Evolutionary conservation across 2,888 invertebrate genomes (phyloP).

Genomic region (Dromius quadrimaculatus): DNA sequence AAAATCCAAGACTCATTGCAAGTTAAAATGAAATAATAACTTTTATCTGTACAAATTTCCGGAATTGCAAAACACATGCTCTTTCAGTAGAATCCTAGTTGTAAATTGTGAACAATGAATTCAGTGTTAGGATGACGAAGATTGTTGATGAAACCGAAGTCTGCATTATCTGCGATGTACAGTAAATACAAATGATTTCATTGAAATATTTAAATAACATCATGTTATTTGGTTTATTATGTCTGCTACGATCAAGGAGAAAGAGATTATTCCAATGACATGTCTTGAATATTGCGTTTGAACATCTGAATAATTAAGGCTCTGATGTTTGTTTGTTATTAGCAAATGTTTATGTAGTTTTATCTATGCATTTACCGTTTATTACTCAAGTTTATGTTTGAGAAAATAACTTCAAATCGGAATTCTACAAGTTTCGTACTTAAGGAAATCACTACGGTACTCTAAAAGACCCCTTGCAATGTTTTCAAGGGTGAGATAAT

Average conservation of each 20-base stretch:
- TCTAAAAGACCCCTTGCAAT: no score
- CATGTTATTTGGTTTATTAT: slow-evolving; percentile 32
- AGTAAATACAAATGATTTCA: slow-evolving; percentile 31
- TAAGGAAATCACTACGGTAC: no score
- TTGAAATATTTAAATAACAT: slow-evolving; percentile 20
- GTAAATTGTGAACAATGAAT: slow-evolving; percentile 2
- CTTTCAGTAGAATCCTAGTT: not conserved
- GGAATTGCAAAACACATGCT: slow-evolving; percentile 17
- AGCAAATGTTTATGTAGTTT: not conserved
- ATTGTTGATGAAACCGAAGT: not conserved
- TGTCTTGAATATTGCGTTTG: slow-evolving; percentile 1
- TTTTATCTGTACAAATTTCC: slow-evolving; percentile 9
- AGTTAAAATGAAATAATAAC: slow-evolving; percentile 29
- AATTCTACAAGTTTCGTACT: no score
- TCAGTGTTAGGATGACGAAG: slow-evolving; percentile 2
- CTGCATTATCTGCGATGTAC: not conserved
- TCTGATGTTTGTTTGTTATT: slow-evolving; percentile 23
- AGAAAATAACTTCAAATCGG: no score
- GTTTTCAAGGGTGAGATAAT: no score
- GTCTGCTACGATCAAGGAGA: slow-evolving; percentile 18
- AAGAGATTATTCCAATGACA: slow-evolving; percentile 17
- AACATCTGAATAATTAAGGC: slow-evolving; percentile 29
- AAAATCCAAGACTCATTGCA: slow-evolving; percentile 11
- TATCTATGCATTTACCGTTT: not conserved
- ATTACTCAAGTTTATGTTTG: no score